Conservation (phyloP, 2,113 vertebrate species). For the Sarotherodon lohbergeri region DNA sequence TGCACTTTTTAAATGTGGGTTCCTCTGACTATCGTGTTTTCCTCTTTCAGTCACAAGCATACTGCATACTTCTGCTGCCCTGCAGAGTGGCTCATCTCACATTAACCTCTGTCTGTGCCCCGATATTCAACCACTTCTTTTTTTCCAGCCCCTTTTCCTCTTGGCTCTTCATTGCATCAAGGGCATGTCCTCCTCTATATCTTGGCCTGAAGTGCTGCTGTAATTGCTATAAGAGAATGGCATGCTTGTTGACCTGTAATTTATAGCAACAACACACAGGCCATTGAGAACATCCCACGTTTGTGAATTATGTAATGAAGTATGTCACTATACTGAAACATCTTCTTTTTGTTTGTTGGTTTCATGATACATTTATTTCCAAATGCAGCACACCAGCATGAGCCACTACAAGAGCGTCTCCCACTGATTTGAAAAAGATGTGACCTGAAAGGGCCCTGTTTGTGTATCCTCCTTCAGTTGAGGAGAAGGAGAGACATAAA, state of each 20-base stretch:
- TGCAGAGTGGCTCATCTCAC: constrained; percentile 34
- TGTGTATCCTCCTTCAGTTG: constrained; percentile 29
- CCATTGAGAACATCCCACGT: neutral
- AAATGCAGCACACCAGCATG: constrained; percentile 4
- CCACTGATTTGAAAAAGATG: constrained; percentile 48
- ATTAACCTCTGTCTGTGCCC: constrained; percentile 54
- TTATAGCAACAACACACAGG: constrained; percentile 34
- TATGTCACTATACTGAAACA: neutral
- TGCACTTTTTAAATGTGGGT: neutral
- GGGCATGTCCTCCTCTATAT: constrained; percentile 46
- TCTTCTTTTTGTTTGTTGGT: neutral
- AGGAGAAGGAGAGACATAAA: neutral
- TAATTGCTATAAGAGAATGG: neutral
- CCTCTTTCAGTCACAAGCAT: neutral
- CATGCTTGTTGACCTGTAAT: constrained; percentile 18
- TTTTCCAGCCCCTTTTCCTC: constrained; percentile 24
- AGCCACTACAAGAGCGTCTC: neutral
- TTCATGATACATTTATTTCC: constrained; percentile 30
- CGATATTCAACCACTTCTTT: constrained; percentile 16
- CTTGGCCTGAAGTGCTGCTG: constrained; percentile 30
- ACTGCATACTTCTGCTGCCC: constrained; percentile 24
- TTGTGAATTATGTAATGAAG: neutral
- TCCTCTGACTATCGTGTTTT: neutral
- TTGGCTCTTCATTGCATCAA: constrained; percentile 54
- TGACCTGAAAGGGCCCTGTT: constrained; percentile 52